These are phyloP conservation scores for Tribolium madens DNA, from an alignment of 1,140 invertebrate genomes.

Conservation along the genomic window DNA sequence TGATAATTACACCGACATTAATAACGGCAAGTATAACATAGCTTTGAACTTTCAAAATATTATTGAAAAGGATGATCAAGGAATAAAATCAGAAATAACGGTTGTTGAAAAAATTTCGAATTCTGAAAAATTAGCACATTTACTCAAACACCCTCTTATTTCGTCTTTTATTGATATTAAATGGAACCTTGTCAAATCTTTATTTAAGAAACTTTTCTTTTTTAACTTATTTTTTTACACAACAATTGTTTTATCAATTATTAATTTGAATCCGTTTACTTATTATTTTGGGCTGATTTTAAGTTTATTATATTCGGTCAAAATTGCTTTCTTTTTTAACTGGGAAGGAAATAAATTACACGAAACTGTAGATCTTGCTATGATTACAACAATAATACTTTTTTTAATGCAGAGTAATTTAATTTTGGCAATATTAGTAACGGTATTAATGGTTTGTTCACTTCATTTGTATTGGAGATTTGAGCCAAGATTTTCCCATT, in stretches of 20 bases:
- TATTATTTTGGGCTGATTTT: background rate
- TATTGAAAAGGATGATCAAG: background rate
- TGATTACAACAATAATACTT: background rate
- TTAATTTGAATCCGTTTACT: background rate
- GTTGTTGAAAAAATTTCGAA: conserved; percentile 11
- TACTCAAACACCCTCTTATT: conserved; percentile 15
- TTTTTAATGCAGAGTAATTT: too few species aligned
- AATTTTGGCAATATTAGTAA: background rate
- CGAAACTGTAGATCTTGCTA: background rate
- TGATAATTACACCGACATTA: background rate
- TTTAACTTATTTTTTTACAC: conserved; percentile 7
- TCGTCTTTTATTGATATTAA: conserved; percentile 19
- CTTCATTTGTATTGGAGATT: conserved; percentile 8
- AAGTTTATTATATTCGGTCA: background rate
- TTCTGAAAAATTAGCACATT: background rate
- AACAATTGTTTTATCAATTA: background rate
- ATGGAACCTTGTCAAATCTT: conserved; percentile 12
- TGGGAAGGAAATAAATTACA: conserved; percentile 24
- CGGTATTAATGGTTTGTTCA: background rate
- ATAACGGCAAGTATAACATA: conserved; percentile 23
- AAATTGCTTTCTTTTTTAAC: background rate
- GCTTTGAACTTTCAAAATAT: conserved; percentile 12
- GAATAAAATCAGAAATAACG: background rate
- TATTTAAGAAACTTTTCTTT: conserved; percentile 15
- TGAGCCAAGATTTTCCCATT: background rate